phyloP scores from a whole-genome alignment of 2,113 vertebrate species.

The Perca schrenkii region DNA sequence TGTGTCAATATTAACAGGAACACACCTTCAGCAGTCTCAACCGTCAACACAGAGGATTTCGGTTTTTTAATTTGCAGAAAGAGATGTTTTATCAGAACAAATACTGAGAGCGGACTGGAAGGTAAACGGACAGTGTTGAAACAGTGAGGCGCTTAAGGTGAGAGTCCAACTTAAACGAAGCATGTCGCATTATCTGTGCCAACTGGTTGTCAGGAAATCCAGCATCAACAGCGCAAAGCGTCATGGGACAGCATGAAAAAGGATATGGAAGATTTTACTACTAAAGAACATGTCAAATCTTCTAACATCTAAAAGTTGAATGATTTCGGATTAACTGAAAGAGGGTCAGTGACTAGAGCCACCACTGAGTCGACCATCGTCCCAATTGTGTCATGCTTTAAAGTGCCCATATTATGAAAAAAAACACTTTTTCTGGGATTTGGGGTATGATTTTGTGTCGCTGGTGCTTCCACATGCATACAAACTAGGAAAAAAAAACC shows the following conservation, averaged over 20 bases:
- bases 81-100: constrained; percentile 66
- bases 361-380: too few relatives aligned
- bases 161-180: constrained; percentile 3
- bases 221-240: constrained; percentile 21
- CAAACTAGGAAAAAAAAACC: too few relatives aligned
- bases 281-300: neutral
- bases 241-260: constrained; percentile 10
- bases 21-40: constrained; percentile 1
- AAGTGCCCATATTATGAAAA: too few relatives aligned
- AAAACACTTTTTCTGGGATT: too few relatives aligned
- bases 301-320: neutral
- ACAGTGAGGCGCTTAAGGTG: constrained; percentile 20
- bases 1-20: constrained; percentile 73
- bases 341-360: neutral
- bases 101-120: constrained; percentile 32
- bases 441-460: too few relatives aligned
- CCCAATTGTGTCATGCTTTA: neutral
- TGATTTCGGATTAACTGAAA: neutral
- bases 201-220: constrained; percentile 39
- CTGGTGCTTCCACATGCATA: too few relatives aligned
- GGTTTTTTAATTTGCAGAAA: constrained; percentile 55
- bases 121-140: constrained; percentile 39
- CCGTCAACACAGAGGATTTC: constrained; percentile 30
- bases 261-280: too few relatives aligned
- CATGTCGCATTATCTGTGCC: constrained; percentile 5